Evolutionary conservation across 92 coral and sea anemone species (phyloP).

Genomic region (Zoanthus gigantus): DNA sequence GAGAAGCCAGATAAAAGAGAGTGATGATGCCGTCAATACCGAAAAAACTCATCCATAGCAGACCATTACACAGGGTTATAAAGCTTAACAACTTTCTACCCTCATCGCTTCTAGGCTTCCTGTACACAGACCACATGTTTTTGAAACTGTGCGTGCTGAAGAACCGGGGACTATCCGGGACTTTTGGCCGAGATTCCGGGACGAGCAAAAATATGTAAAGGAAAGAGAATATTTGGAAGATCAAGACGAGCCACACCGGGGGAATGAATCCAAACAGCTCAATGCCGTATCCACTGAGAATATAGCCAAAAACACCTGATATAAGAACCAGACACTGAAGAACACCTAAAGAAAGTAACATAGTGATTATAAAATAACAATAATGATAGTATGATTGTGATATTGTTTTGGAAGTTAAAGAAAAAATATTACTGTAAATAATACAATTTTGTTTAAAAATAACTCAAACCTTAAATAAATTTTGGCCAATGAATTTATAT

Average conservation of each 20-base stretch:
- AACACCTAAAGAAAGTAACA: neutral
- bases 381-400: too few relatives aligned
- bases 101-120: neutral
- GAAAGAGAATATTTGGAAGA: conserved; percentile 39
- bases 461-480: too few relatives aligned
- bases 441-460: too few relatives aligned
- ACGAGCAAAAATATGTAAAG: neutral
- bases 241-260: conserved; percentile 61
- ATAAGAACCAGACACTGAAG: neutral
- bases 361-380: too few relatives aligned
- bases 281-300: conserved; percentile 74
- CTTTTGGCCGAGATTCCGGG: neutral
- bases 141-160: conserved; percentile 68
- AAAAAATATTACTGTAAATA: too few relatives aligned
- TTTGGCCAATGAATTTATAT: too few relatives aligned
- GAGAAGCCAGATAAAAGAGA: conserved; percentile 62
- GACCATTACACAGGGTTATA: conserved; percentile 29
- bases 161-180: conserved; percentile 41
- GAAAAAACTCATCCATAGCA: conserved; percentile 29
- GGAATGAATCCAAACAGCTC: conserved; percentile 66
- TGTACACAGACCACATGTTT: conserved; percentile 56
- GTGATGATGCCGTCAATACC: conserved; percentile 45
- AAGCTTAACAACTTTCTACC: conserved; percentile 50
- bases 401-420: too few relatives aligned
- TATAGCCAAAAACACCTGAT: conserved; percentile 41